A percentile compares a stretch with the other conserved stretches of the same genome.
Evolutionary conservation across 1,140 invertebrate genomes (phyloP).

Genomic region (Onthophagus taurus): DNA sequence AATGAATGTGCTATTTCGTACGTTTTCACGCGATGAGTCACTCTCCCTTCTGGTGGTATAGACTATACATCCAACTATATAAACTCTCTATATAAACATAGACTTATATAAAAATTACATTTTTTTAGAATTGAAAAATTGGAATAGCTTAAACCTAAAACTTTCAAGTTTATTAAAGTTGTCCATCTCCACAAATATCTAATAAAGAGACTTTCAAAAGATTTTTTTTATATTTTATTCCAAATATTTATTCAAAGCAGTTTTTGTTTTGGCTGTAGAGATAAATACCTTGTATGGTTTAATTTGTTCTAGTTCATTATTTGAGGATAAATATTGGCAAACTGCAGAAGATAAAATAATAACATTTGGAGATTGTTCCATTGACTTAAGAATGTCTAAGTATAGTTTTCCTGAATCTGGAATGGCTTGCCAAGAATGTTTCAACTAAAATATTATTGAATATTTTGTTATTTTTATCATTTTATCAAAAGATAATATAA

Average conservation of each 20-base stretch:
- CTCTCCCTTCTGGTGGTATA: too few species aligned
- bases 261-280: neutral
- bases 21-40: too few species aligned
- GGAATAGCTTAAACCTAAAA: too few species aligned
- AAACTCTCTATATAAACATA: too few species aligned
- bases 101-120: too few species aligned
- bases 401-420: constrained; percentile 31
- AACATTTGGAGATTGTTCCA: constrained; percentile 27
- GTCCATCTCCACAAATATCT: neutral
- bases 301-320: constrained; percentile 6
- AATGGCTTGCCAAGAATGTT: constrained; percentile 25
- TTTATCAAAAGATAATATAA: constrained; percentile 8
- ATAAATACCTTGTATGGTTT: constrained; percentile 1
- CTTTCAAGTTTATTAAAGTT: too few species aligned
- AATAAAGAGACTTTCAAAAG: too few species aligned
- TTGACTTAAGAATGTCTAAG: constrained; percentile 26
- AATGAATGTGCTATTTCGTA: too few species aligned
- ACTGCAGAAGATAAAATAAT: constrained; percentile 29
- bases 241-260: too few species aligned
- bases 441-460: constrained; percentile 23
- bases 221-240: too few species aligned
- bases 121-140: too few species aligned
- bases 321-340: constrained; percentile 21
- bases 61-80: too few species aligned
- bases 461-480: constrained; percentile 20